Base-by-base conservation (phyloP, 1,140 invertebrate genomes). In the Glomeris maerens region DNA sequence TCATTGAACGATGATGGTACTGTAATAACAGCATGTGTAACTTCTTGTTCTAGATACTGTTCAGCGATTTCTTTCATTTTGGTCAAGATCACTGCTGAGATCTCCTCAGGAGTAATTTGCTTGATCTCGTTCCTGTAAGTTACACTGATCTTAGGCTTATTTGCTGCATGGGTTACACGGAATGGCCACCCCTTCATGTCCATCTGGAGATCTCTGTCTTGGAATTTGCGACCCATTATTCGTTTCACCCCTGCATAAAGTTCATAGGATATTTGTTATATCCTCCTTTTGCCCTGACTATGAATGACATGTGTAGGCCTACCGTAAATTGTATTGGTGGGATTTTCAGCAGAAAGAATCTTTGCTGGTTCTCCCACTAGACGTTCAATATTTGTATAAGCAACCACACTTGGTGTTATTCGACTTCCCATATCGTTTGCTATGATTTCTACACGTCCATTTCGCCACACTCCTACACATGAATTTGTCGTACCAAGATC, bases 121-220 rank as follows among this genome's bases (percentile, higher is more conserved):
- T 73, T 71, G 13, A 45, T 52, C 3, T 67, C 62, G 3, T 66
- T 62, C 42, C 54, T 73, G 57, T 64, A 70, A 2, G 69, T 63
- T 0, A 72, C 69, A 46, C 58, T 55, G 83, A 92, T 72, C 83
- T 91, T 68, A 74, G 73, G 90, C 72, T 93, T 93, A 28, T 78
- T 74, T 55, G 74, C 76, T 61, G 92, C 85, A 54, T 77, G 88
- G 53, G 92, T 72, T 2, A 96, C 89, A 51, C 80, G 80, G 68
- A 96, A 97, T 1, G 92, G 89, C 90, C 91, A 96, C 66, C 94
- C 87, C 69, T 93, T 94, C 85, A 94, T 94, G 63, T 96, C 92
- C 40, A 76, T 74, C 71, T 95, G 88, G 28, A 96, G 84, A 23
- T 81, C 79, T 7, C 77, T 56, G 67, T 96, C 93, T 52, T 94